phyloP scores from a whole-genome alignment of 1,140 invertebrate species.

The Teleopsis dalmanni region DNA sequence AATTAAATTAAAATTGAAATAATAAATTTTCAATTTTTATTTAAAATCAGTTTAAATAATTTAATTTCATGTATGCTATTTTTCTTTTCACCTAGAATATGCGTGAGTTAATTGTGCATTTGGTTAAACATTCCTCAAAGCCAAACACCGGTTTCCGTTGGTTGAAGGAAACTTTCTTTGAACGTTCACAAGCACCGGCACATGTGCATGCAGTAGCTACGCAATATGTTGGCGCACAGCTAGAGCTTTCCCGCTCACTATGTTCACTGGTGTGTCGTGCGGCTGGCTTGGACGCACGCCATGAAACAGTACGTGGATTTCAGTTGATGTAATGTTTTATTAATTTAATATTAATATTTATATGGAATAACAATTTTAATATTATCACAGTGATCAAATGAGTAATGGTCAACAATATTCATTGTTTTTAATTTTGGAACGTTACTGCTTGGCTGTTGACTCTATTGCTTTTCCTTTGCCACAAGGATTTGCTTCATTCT shows the following conservation, averaged over 20 bases:
- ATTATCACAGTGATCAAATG: constrained; percentile 60
- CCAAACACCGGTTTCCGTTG: constrained; percentile 42
- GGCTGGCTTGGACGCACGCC: constrained; percentile 54
- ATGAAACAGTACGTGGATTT: constrained; percentile 67
- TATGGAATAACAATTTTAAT: background rate
- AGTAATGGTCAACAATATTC: constrained; percentile 57
- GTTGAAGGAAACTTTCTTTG: constrained; percentile 44
- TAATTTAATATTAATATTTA: background rate
- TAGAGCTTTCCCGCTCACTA: constrained; percentile 66
- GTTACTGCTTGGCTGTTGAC: constrained; percentile 68
- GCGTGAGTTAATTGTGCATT: constrained; percentile 71
- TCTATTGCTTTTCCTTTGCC: constrained; percentile 74
- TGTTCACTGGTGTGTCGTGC: constrained; percentile 67
- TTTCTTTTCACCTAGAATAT: constrained; percentile 53
- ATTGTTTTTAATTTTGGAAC: constrained; percentile 64
- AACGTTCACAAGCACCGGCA: constrained; percentile 53
- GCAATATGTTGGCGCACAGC: constrained; percentile 67
- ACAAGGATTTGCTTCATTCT: constrained; percentile 78
- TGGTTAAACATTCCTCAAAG: constrained; percentile 58
- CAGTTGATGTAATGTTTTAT: constrained; percentile 57
- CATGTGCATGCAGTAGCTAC: constrained; percentile 75
- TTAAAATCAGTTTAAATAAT: background rate
- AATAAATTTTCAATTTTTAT: background rate
- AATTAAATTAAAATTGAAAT: constrained; percentile 1
- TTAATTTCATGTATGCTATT: no score